phyloP scores from a whole-genome alignment of 2,888 invertebrate species.

The Chloroclystis v-ata region DNA sequence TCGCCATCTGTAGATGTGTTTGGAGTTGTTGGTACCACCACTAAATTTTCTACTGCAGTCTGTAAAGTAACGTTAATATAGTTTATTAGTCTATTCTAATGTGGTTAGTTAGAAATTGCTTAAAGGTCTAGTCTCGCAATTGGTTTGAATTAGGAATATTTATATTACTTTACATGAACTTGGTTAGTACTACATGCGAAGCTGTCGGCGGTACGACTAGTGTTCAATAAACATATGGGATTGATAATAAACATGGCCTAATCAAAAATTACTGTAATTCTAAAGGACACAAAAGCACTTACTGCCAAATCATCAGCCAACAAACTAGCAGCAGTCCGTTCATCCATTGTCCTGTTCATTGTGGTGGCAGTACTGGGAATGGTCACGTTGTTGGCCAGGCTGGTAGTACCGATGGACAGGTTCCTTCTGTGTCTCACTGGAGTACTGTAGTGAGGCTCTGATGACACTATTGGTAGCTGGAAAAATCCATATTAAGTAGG shows the following conservation, averaged over 20 bases:
- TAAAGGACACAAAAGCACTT: constrained; percentile 34
- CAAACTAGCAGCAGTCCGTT: constrained; percentile 75
- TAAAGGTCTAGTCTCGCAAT: too few relatives aligned
- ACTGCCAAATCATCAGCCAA: constrained; percentile 80
- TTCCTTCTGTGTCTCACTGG: constrained; percentile 70
- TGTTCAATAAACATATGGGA: too few relatives aligned
- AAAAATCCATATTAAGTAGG: constrained; percentile 1
- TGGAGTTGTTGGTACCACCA: constrained; percentile 74
- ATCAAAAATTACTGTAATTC: too few relatives aligned
- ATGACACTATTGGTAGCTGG: constrained; percentile 53
- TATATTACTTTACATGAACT: too few relatives aligned
- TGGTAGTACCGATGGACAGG: constrained; percentile 70
- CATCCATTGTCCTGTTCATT: constrained; percentile 80
- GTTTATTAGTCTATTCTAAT: too few relatives aligned
- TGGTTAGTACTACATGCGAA: too few relatives aligned
- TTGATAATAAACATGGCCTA: too few relatives aligned
- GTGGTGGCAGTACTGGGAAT: constrained; percentile 51
- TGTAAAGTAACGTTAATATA: too few relatives aligned
- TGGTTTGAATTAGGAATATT: too few relatives aligned
- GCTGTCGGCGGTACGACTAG: too few relatives aligned
- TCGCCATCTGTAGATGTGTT: constrained; percentile 82
- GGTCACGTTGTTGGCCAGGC: constrained; percentile 51
- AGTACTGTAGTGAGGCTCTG: constrained; percentile 73
- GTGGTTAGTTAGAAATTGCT: too few relatives aligned
- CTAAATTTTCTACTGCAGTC: constrained; percentile 76